phyloP scores from a whole-genome alignment of 2,113 vertebrate genomes.

The Leptodactylus fuscus region DNA sequence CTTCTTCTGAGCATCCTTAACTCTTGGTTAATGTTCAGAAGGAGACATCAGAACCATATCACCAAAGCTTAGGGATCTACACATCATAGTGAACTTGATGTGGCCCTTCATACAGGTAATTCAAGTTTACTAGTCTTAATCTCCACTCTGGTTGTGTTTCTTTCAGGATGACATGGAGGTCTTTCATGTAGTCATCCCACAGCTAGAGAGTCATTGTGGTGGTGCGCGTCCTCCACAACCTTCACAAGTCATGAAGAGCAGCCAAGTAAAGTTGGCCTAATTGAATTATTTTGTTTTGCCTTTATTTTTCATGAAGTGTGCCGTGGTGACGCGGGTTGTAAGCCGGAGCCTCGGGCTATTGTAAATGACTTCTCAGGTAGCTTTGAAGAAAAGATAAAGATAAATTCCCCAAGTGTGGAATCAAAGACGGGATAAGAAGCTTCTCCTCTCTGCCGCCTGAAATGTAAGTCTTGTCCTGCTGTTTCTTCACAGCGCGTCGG shows the following conservation, averaged over 20 bases:
- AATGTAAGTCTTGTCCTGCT: conserved; percentile 77
- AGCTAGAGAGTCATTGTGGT: neutral
- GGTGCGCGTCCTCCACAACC: conserved; percentile 64
- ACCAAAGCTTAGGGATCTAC: too few species aligned
- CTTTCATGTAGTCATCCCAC: neutral
- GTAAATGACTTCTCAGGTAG: conserved; percentile 84
- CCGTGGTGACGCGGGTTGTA: conserved; percentile 65
- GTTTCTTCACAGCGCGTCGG: conserved; percentile 77
- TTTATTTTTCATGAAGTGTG: conserved; percentile 66
- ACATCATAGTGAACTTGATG: too few species aligned
- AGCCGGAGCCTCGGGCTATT: conserved; percentile 76
- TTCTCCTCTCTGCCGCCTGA: conserved; percentile 77
- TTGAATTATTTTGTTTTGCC: conserved; percentile 65
- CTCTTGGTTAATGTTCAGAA: too few species aligned
- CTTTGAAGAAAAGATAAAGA: conserved; percentile 84
- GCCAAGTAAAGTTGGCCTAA: conserved; percentile 61
- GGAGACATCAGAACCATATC: too few species aligned
- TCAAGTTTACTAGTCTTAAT: neutral
- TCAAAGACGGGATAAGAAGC: conserved; percentile 80
- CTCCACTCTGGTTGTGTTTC: neutral
- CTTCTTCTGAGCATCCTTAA: too few species aligned
- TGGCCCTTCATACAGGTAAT: too few species aligned
- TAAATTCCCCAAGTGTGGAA: conserved; percentile 84
- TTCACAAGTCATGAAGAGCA: conserved; percentile 66
- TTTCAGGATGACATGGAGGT: neutral